Conservation (phyloP, 2,888 invertebrate genomes). For the Caenorhabditis angaria region DNA sequence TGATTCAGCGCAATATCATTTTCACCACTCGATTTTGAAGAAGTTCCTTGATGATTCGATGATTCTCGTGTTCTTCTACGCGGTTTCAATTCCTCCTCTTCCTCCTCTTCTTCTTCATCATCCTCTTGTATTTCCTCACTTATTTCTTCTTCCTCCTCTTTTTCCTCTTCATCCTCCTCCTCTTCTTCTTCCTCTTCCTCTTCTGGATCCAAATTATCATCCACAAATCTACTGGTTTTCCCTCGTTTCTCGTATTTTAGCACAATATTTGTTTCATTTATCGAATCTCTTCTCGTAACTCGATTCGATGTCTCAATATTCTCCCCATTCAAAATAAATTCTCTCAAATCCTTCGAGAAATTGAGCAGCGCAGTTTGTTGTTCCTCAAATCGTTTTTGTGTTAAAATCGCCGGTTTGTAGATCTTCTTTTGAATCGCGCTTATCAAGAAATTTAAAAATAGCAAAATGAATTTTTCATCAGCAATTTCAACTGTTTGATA, state of each 20-base stretch:
- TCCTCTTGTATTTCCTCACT: neutral
- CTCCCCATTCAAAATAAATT: neutral
- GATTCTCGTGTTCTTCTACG: neutral
- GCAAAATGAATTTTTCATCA: neutral
- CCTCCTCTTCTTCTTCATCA: slow-evolving; percentile 8
- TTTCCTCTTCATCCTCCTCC: neutral
- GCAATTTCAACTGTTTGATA: neutral
- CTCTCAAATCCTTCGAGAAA: neutral
- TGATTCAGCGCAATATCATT: neutral
- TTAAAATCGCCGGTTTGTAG: neutral
- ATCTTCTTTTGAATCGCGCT: neutral
- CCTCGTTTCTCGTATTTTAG: neutral
- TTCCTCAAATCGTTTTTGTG: neutral
- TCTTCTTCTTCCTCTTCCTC: neutral
- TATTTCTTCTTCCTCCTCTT: slow-evolving; percentile 3
- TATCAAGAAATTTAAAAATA: neutral
- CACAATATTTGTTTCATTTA: neutral
- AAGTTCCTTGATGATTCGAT: neutral
- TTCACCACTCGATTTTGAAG: neutral
- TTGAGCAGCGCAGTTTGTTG: neutral
- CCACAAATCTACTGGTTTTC: neutral
- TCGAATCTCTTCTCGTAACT: neutral
- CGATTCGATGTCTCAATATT: neutral
- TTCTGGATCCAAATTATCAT: neutral
- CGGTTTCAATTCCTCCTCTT: slow-evolving; percentile 16